Evolutionary conservation across 2,113 vertebrate species (phyloP).

Genomic region (Antechinus flavipes): DNA sequence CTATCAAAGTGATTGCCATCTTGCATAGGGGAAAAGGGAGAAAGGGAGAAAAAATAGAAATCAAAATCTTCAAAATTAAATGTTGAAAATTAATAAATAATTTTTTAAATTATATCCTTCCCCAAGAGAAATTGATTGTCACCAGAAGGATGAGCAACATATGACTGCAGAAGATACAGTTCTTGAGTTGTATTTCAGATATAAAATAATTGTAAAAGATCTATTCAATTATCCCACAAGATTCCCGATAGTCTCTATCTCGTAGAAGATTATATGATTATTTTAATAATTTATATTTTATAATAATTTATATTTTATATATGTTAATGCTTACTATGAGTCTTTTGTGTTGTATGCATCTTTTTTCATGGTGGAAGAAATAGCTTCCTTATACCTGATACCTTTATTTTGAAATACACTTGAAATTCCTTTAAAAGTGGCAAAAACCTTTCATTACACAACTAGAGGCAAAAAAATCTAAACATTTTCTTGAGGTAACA

Average conservation of each 20-base stretch:
- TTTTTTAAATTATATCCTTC: no score
- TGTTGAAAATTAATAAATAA: no score
- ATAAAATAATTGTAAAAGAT: neutral
- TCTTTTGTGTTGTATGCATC: neutral
- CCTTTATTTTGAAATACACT: neutral
- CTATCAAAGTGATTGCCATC: no score
- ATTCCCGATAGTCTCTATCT: neutral
- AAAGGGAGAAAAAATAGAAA: no score
- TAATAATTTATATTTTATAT: neutral
- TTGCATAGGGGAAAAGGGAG: no score
- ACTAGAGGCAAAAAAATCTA: neutral
- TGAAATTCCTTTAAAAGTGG: slow-evolving; percentile 34
- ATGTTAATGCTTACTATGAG: neutral
- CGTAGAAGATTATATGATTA: neutral
- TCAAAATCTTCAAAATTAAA: no score
- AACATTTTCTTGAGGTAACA: neutral
- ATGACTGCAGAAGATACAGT: neutral
- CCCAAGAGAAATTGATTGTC: neutral
- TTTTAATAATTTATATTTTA: neutral
- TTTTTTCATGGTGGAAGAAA: neutral
- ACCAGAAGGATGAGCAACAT: neutral
- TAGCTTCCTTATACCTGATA: slow-evolving; percentile 25
- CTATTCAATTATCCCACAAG: neutral
- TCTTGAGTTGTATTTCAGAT: neutral
- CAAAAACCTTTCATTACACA: slow-evolving; percentile 36